These are phyloP conservation scores for Deroptyus accipitrinus DNA, from an alignment of 2,113 vertebrate genomes.

Conservation along the genomic window DNA sequence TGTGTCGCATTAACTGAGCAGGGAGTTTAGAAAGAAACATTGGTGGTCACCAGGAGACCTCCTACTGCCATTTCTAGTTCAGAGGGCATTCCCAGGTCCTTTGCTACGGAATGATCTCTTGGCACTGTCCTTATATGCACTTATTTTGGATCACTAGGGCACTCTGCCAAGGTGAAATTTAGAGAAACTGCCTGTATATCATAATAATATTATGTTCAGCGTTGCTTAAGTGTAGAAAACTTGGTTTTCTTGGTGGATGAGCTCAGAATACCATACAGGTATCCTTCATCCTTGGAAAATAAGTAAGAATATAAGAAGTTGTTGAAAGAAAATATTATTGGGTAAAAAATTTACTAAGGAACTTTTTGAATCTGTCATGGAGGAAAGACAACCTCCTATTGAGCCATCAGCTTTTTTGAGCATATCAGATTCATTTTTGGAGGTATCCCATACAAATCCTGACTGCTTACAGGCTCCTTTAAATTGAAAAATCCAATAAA, in stretches of 20 bases:
- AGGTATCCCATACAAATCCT: not conserved
- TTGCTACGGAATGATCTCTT: not conserved
- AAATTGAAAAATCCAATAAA: not conserved
- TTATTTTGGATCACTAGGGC: not conserved
- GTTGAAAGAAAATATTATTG: not conserved
- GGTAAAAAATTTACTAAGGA: not conserved
- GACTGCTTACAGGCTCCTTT: not conserved
- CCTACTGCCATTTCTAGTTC: not conserved
- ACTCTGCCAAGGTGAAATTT: not conserved
- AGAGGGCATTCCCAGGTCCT: not conserved
- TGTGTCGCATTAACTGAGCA: not conserved
- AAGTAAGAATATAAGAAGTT: not conserved
- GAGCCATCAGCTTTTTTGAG: not conserved
- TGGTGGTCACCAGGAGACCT: not conserved
- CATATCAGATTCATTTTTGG: not conserved
- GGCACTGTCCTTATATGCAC: not conserved
- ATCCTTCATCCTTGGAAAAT: not conserved
- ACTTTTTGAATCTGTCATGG: not conserved
- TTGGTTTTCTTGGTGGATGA: not conserved
- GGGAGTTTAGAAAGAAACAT: not conserved
- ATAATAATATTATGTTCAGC: not conserved
- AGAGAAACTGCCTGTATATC: not conserved
- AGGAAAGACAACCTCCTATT: not conserved
- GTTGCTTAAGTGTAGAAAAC: not conserved
- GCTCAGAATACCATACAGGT: not conserved